A percentile compares a stretch with the other conserved stretches of the same genome.
Evolutionary conservation across 2,888 invertebrate species (phyloP).

Genomic region (Schizotus pectinicornis): DNA sequence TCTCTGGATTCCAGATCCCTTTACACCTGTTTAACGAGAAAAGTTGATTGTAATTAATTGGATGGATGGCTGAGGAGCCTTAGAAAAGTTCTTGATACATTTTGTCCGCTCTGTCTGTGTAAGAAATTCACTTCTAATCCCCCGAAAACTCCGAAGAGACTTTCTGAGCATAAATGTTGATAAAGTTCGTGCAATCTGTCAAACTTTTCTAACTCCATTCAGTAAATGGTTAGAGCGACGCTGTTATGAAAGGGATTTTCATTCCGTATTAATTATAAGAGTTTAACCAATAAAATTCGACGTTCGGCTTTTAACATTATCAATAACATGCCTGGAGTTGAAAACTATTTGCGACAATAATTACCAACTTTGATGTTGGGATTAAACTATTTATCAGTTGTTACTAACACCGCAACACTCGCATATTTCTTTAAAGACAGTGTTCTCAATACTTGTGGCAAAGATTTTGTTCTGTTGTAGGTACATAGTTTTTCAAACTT

Average conservation of each 20-base stretch:
- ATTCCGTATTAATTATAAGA: conserved; percentile 48
- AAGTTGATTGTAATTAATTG: conserved; percentile 28
- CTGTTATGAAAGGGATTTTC: conserved; percentile 44
- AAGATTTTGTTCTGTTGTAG: no score
- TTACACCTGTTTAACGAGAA: conserved; percentile 14
- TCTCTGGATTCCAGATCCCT: neutral
- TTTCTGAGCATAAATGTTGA: conserved; percentile 44
- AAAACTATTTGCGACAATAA: no score
- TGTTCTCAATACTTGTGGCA: no score
- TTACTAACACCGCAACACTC: no score
- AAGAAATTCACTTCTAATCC: conserved; percentile 45
- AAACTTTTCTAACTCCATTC: conserved; percentile 50
- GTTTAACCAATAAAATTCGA: conserved; percentile 39
- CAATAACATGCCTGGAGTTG: no score
- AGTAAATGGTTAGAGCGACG: conserved; percentile 39
- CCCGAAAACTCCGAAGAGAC: conserved; percentile 33
- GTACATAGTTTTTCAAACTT: neutral
- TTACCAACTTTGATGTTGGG: no score
- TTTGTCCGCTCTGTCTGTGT: conserved; percentile 18
- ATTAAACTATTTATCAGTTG: no score
- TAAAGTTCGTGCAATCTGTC: conserved; percentile 47
- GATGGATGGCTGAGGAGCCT: conserved; percentile 17
- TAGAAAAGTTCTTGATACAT: conserved; percentile 27
- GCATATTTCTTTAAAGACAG: no score
- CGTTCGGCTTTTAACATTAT: neutral